A percentile compares a stretch with the other conserved stretches of the same genome.
phyloP scores from a whole-genome alignment of 2,888 invertebrate species.

The Mylabris sibirica region DNA sequence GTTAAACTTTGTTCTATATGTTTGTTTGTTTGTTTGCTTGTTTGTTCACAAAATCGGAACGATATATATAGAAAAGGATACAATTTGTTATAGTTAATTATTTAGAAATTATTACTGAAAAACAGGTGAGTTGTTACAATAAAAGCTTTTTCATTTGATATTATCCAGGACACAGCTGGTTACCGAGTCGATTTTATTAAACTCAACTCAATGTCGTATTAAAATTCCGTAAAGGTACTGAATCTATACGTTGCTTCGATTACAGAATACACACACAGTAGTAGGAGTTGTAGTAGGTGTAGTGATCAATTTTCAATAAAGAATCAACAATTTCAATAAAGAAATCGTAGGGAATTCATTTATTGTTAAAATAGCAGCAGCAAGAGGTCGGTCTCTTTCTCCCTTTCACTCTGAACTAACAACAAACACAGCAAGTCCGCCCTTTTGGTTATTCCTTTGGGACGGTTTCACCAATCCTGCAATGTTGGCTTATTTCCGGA shows the following conservation, averaged over 20 bases:
- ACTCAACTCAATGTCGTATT: conserved; percentile 19
- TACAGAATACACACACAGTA: background rate
- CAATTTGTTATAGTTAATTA: conserved; percentile 25
- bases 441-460: conserved; percentile 43
- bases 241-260: conserved; percentile 13
- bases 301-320: conserved; percentile 40
- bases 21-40: too few species aligned
- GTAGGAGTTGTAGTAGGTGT: background rate
- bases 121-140: conserved; percentile 38
- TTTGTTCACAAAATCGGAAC: too few species aligned
- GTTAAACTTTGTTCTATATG: conserved; percentile 34
- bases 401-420: conserved; percentile 24
- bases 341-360: conserved; percentile 49
- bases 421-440: conserved; percentile 36
- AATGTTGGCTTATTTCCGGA: conserved; percentile 53
- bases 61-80: background rate
- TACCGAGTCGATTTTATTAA: conserved; percentile 26
- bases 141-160: conserved; percentile 32
- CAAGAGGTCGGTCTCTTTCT: conserved; percentile 3
- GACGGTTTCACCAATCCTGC: conserved; percentile 48
- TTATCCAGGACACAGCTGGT: conserved; percentile 27
- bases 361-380: conserved; percentile 51
- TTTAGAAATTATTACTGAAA: conserved; percentile 27
- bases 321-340: conserved; percentile 48
- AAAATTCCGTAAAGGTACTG: conserved; percentile 21